Evolutionary conservation across 1,140 invertebrate species (phyloP).

Genomic region (Drosophila carrolli): DNA sequence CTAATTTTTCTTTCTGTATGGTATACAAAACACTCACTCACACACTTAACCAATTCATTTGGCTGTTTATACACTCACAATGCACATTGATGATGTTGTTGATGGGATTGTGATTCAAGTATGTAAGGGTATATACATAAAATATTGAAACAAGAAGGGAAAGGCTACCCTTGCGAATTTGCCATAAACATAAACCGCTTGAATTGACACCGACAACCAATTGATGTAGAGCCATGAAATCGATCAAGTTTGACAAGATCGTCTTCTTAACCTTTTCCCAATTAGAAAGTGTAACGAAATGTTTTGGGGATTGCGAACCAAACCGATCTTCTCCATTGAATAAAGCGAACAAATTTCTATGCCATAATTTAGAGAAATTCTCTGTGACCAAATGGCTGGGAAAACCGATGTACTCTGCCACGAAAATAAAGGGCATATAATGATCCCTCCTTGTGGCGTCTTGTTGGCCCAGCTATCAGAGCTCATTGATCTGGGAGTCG

Average conservation of each 20-base stretch:
- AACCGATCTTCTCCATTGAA: neutral
- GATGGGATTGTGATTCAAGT: constrained; percentile 48
- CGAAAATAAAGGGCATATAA: constrained; percentile 26
- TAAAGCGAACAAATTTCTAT: constrained; percentile 1
- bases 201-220: constrained; percentile 3
- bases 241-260: constrained; percentile 33
- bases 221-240: constrained; percentile 4
- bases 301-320: constrained; percentile 1
- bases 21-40: constrained; percentile 33
- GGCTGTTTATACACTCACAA: constrained; percentile 34
- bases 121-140: constrained; percentile 10
- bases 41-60: constrained; percentile 6
- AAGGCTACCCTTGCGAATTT: constrained; percentile 28
- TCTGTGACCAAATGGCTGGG: neutral
- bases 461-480: constrained; percentile 60
- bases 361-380: constrained; percentile 17
- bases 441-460: constrained; percentile 41
- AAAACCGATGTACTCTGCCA: constrained; percentile 24
- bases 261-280: constrained; percentile 11
- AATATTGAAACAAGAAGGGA: constrained; percentile 9
- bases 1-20: neutral
- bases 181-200: neutral
- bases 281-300: constrained; percentile 47
- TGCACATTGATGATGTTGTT: constrained; percentile 68
- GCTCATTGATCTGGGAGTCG: constrained; percentile 66